phyloP scores from a whole-genome alignment of 2,888 invertebrate species.

The Andrena marginata region DNA sequence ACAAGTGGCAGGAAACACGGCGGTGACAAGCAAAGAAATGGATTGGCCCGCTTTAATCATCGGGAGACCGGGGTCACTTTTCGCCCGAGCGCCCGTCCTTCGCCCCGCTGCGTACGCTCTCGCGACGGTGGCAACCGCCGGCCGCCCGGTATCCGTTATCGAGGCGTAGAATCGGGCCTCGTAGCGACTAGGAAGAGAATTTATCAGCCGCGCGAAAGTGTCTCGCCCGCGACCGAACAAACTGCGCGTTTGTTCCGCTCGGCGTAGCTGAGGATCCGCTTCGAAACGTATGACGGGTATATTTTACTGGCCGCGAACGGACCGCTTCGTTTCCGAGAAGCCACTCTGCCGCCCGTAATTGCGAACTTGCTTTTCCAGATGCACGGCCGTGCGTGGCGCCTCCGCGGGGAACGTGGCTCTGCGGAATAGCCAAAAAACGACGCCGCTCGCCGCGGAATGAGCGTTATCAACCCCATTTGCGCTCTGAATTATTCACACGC shows the following conservation, averaged over 20 bases:
- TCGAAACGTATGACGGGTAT: conserved; percentile 17
- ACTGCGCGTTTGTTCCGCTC: neutral
- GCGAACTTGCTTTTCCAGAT: conserved; percentile 8
- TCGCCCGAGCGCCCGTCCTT: neutral
- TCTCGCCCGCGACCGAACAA: too few species aligned
- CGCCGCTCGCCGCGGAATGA: too few species aligned
- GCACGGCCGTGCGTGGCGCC: neutral
- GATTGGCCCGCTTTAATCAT: conserved; percentile 57
- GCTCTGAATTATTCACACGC: too few species aligned
- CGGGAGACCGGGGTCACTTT: conserved; percentile 26
- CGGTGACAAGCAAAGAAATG: conserved; percentile 58
- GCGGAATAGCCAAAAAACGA: too few species aligned
- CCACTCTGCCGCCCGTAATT: conserved; percentile 14
- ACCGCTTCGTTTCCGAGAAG: conserved; percentile 25
- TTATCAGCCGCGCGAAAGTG: conserved; percentile 24
- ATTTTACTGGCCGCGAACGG: conserved; percentile 1
- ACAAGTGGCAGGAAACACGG: conserved; percentile 60
- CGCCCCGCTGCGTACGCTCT: neutral
- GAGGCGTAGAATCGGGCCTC: conserved; percentile 16
- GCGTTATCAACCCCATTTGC: too few species aligned
- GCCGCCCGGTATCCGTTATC: conserved; percentile 22
- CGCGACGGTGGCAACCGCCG: neutral
- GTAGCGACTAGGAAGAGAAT: conserved; percentile 9
- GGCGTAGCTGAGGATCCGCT: neutral
- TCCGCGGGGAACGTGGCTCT: too few species aligned